phyloP scores from a whole-genome alignment of 35 echinoderm and acorn worm genomes.

The Stichopus chloronotus region DNA sequence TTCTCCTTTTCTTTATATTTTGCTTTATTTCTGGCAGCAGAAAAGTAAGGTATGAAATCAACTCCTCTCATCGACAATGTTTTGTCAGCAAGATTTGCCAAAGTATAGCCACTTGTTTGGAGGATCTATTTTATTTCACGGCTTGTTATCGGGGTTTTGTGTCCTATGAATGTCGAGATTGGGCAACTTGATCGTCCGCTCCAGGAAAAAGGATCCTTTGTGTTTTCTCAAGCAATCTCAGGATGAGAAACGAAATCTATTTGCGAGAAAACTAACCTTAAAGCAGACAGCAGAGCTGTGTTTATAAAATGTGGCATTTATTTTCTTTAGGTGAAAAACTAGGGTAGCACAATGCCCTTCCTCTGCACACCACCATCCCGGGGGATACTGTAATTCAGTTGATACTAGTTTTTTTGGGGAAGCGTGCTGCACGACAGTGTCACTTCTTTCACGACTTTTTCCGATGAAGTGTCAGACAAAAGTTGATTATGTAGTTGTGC shows the following conservation, averaged over 20 bases:
- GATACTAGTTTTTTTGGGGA: too few species aligned
- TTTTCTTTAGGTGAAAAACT: not conserved
- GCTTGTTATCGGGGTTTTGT: constrained; percentile 20
- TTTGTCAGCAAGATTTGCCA: not conserved
- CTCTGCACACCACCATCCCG: not conserved
- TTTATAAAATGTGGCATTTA: not conserved
- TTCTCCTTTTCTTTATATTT: too few species aligned
- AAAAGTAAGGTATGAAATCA: not conserved
- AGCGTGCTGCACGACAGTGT: not conserved
- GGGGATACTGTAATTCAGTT: too few species aligned
- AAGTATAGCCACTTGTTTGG: constrained; percentile 34
- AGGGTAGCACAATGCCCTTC: not conserved
- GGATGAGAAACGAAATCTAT: not conserved
- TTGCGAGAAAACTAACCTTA: not conserved
- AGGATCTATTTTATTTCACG: not conserved
- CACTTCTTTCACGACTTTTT: not conserved
- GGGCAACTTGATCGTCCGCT: not conserved
- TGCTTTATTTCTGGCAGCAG: too few species aligned
- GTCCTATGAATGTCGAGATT: constrained; percentile 7
- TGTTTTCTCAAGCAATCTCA: not conserved
- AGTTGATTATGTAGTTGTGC: too few species aligned
- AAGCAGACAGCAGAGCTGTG: not conserved
- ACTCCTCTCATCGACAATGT: not conserved
- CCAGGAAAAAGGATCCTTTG: not conserved
- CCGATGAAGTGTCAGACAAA: not conserved